Evolutionary conservation across 1,140 invertebrate species (phyloP).

Genomic region (Aleiodes sp.): DNA sequence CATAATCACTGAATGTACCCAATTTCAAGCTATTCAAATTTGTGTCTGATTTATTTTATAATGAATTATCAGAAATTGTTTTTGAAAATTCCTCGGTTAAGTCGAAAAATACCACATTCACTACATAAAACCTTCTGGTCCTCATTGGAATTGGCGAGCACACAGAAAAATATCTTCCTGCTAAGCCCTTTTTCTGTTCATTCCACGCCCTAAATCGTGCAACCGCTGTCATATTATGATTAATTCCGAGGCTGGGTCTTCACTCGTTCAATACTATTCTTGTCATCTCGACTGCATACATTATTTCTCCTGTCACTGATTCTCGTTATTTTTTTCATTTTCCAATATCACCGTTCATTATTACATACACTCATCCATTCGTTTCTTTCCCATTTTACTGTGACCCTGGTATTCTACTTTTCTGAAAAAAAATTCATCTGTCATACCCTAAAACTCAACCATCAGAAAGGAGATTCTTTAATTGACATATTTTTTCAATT

Average conservation of each 20-base stretch:
- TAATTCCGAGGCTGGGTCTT: not conserved
- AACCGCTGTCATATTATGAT: not conserved
- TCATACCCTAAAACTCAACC: no score
- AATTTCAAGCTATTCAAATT: no score
- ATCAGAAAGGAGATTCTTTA: no score
- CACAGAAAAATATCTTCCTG: not conserved
- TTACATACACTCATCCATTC: not conserved
- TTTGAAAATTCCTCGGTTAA: no score
- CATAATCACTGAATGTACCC: no score
- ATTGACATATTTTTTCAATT: no score
- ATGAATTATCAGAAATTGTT: no score
- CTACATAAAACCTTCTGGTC: not conserved
- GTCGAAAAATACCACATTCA: no score
- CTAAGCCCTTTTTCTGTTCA: not conserved
- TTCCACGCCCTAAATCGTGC: not conserved
- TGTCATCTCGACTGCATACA: not conserved
- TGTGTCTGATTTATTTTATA: no score
- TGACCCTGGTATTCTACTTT: not conserved
- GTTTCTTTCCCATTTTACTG: not conserved
- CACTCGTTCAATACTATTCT: slow-evolving; percentile 1
- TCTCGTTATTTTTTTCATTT: not conserved
- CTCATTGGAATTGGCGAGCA: not conserved
- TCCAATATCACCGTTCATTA: not conserved
- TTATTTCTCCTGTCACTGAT: not conserved
- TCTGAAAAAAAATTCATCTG: no score